Base-by-base conservation (phyloP, 2,113 vertebrate genomes). In the Microtus oregoni region DNA sequence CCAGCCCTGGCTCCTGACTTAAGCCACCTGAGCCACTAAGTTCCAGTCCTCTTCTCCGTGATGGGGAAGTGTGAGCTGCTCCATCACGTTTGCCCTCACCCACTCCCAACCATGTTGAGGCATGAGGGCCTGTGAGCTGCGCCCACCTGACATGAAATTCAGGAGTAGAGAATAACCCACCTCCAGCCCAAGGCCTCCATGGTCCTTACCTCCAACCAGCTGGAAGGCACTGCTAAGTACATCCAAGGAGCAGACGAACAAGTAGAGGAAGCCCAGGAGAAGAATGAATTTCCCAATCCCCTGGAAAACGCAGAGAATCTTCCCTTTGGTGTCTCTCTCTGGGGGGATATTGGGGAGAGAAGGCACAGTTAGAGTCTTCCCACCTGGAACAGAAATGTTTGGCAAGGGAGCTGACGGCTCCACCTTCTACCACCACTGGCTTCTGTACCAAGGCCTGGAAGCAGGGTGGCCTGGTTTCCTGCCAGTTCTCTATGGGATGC, bases 201-300 rank as follows among this genome's bases (percentile, higher is more conserved):
- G 26, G 75, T 77, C 76, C 98, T 5, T 99, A 99, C 99, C 99
- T 99, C 99, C 99, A 13, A 99, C 99, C 1, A 99, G 98, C 97
- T 99, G 99, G 98, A 99, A 99, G 55, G 99, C 99, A 0, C 99
- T 99, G 94, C 99, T 99, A 96, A 99, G 98, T 1, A 99, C 82
- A 52, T 99, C 99, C 98, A 99, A 98, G 3, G 99, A 99, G 94
- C 99, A 99, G 47, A 99, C 99, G 0, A 99, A 99, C 90, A 99
- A 44, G 98, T 99, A 99, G 91, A 99, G 99, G 19, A 99, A 98
- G 15, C 98, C 98, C n/a, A 99, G 97, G 4, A 99, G 98, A 92
- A 99, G 63, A 30, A 98, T 19, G 0, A 99, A 67, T 97, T 99
- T 99, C 83, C 98, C 91, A 9, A 99, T 82, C 0, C 96, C 98